A percentile compares a stretch with the other conserved stretches of the same genome.
Evolutionary conservation across 2,888 invertebrate species (phyloP).

Genomic region (Abrostola tripartita): DNA sequence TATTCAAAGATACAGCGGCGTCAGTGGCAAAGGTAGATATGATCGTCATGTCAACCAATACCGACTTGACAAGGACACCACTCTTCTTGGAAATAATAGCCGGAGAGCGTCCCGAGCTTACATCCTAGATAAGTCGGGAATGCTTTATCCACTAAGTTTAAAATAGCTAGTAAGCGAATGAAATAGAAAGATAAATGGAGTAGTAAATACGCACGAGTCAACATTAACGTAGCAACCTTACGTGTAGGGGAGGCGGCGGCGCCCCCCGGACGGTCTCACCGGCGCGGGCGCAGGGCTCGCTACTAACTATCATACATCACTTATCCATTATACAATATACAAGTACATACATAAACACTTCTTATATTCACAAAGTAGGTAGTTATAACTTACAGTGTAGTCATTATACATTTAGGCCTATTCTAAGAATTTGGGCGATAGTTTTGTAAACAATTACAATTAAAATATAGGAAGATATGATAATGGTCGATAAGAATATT

Average conservation of each 20-base stretch:
- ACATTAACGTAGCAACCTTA: slow-evolving; percentile 59
- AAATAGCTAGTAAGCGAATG: slow-evolving; percentile 43
- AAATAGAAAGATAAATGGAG: slow-evolving; percentile 46
- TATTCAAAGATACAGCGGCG: too few relatives aligned
- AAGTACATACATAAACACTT: slow-evolving; percentile 42
- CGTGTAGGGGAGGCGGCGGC: slow-evolving; percentile 38
- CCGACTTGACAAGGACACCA: too few relatives aligned
- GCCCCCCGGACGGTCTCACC: slow-evolving; percentile 63
- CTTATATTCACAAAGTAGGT: slow-evolving; percentile 41
- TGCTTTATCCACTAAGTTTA: slow-evolving; percentile 17
- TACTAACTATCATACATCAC: slow-evolving; percentile 28
- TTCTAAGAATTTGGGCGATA: slow-evolving; percentile 57
- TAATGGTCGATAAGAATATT: slow-evolving; percentile 45
- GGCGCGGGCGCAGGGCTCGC: slow-evolving; percentile 42
- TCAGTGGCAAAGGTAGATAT: too few relatives aligned
- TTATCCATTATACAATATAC: neutral
- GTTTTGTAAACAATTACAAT: slow-evolving; percentile 54
- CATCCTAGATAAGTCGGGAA: slow-evolving; percentile 16
- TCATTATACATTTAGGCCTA: slow-evolving; percentile 52
- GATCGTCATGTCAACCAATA: too few relatives aligned
- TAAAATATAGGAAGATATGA: slow-evolving; percentile 62
- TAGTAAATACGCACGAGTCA: slow-evolving; percentile 66
- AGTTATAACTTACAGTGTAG: slow-evolving; percentile 3
- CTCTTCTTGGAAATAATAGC: neutral
- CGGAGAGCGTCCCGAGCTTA: slow-evolving; percentile 17